A percentile compares a stretch with the other conserved stretches of the same genome.
These are phyloP conservation scores for Sorex araneus DNA, from an alignment of 2,113 vertebrate species.

Conservation along the genomic window DNA sequence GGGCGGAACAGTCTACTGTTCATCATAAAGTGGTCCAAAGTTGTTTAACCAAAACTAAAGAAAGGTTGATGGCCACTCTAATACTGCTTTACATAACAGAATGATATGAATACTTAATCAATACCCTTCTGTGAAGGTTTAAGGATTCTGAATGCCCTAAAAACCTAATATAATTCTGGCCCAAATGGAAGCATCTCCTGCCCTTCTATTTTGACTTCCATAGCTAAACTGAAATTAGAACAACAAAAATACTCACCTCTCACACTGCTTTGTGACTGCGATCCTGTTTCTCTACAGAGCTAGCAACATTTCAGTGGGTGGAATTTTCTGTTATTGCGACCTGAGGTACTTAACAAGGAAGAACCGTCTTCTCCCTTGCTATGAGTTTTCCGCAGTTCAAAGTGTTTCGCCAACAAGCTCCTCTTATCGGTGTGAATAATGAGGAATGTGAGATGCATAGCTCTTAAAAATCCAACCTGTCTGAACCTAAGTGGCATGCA, in stretches of 20 bases:
- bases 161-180: not conserved
- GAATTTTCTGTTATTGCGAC: not conserved
- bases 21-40: conserved; percentile 51
- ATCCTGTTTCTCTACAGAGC: not conserved
- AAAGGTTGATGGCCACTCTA: conserved; percentile 33
- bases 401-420: conserved; percentile 1
- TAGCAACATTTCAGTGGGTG: not conserved
- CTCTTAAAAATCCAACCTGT: not conserved
- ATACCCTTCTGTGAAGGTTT: not conserved
- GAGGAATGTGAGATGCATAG: not conserved
- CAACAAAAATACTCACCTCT: not conserved
- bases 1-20: conserved; percentile 30
- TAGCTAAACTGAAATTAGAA: conserved; percentile 45
- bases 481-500: no score
- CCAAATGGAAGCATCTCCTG: not conserved
- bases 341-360: not conserved
- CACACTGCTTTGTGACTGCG: not conserved
- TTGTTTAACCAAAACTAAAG: conserved; percentile 53
- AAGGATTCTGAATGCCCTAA: not conserved
- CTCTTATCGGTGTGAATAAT: not conserved
- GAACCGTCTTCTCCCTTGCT: not conserved
- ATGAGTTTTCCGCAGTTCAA: not conserved
- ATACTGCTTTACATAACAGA: not conserved
- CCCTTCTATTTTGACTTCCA: conserved; percentile 46
- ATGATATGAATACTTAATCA: conserved; percentile 55